phyloP scores from a whole-genome alignment of 2,113 vertebrate genomes.

The Pimephales promelas region DNA sequence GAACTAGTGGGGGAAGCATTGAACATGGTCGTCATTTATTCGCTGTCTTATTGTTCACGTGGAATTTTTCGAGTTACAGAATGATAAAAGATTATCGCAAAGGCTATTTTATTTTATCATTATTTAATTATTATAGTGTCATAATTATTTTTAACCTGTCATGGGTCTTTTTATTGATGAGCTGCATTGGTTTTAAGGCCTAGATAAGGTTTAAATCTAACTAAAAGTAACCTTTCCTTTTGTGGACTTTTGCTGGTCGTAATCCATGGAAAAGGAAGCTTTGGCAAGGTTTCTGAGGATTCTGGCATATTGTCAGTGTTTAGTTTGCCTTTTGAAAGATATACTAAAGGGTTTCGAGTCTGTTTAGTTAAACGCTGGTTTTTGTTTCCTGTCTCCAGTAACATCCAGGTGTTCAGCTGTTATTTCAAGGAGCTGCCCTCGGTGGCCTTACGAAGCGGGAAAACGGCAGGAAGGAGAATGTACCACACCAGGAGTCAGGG shows the following conservation, averaged over 20 bases:
- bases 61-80: too few species aligned
- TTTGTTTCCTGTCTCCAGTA: slow-evolving; percentile 73
- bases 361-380: neutral
- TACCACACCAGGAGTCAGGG: slow-evolving; percentile 99
- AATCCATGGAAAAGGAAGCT: slow-evolving; percentile 19
- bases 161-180: neutral
- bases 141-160: neutral
- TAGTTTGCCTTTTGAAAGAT: neutral
- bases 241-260: neutral
- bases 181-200: neutral
- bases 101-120: too few species aligned
- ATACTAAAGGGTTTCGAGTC: slow-evolving; percentile 1
- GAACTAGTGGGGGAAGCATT: slow-evolving; percentile 1
- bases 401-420: slow-evolving; percentile 97
- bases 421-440: slow-evolving; percentile 98
- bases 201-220: neutral
- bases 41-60: too few species aligned
- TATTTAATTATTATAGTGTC: too few species aligned
- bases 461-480: slow-evolving; percentile 91
- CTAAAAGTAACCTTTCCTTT: slow-evolving; percentile 3
- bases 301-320: neutral
- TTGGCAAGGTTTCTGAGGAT: slow-evolving; percentile 6
- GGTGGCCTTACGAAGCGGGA: slow-evolving; percentile 93
- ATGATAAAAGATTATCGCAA: too few species aligned
- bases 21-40: too few species aligned